Conservation (phyloP, 2,888 invertebrate genomes). For the Drosophila neoperkinsi region DNA sequence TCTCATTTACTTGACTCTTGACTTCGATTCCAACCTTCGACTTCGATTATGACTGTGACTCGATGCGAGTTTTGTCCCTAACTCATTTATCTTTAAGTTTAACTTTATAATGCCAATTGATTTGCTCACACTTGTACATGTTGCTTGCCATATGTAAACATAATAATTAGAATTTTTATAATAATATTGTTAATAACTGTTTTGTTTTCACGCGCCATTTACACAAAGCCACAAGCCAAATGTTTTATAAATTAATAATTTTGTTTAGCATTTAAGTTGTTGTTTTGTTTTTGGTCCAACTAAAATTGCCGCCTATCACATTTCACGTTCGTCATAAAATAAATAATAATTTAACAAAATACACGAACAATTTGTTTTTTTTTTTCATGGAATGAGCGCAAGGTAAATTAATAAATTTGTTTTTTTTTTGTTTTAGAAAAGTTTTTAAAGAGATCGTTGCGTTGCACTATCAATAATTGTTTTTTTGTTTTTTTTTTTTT, state of each 20-base stretch:
- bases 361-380: slow-evolving; percentile 42
- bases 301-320: slow-evolving; percentile 74
- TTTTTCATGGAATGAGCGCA: slow-evolving; percentile 79
- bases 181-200: slow-evolving; percentile 43
- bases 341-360: slow-evolving; percentile 63
- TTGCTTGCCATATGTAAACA: slow-evolving; percentile 42
- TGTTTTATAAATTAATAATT: slow-evolving; percentile 48
- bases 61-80: slow-evolving; percentile 57
- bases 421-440: slow-evolving; percentile 55
- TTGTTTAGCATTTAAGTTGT: slow-evolving; percentile 41
- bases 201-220: slow-evolving; percentile 53
- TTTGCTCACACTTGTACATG: slow-evolving; percentile 57
- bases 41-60: slow-evolving; percentile 66
- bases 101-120: slow-evolving; percentile 62
- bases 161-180: slow-evolving; percentile 37
- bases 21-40: slow-evolving; percentile 64
- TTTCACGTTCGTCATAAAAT: slow-evolving; percentile 69
- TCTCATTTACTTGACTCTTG: slow-evolving; percentile 70
- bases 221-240: slow-evolving; percentile 64
- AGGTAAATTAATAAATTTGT: slow-evolving; percentile 71
- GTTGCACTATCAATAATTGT: slow-evolving; percentile 76
- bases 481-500: slow-evolving; percentile 24
- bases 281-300: slow-evolving; percentile 66
- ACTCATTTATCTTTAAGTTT: slow-evolving; percentile 31
- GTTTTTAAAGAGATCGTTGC: slow-evolving; percentile 74